phyloP scores from a whole-genome alignment of 2,797 vertebrate species.

The Pipistrellus kuhlii region DNA sequence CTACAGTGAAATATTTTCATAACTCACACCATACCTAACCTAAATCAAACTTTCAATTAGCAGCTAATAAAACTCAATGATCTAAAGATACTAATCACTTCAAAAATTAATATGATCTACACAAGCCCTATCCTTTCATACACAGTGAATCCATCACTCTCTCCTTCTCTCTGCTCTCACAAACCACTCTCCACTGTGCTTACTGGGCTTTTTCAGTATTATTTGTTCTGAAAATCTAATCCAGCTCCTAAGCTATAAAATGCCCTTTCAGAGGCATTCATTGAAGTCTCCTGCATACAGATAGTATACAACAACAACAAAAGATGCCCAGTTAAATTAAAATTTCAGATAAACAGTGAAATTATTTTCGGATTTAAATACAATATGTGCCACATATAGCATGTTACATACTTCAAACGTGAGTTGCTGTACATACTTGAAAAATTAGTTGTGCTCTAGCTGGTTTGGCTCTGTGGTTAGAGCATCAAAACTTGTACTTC shows the following conservation, averaged over 20 bases:
- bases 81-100: neutral
- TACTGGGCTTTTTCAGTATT: neutral
- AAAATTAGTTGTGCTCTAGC: neutral
- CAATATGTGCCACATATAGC: neutral
- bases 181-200: neutral
- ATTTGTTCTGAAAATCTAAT: neutral
- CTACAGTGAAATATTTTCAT: neutral
- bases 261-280: neutral
- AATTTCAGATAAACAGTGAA: neutral
- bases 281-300: neutral
- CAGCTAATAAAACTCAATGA: neutral
- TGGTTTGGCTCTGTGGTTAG: no score
- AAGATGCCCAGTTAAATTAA: neutral
- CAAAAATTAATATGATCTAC: neutral
- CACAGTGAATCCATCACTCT: neutral
- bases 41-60: constrained; percentile 19
- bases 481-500: no score
- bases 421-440: neutral
- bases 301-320: neutral
- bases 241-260: neutral
- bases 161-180: neutral
- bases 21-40: neutral
- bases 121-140: neutral
- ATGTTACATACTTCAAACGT: neutral
- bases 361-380: neutral